Percentiles rank a stretch among this genome's conserved stretches.
These are phyloP conservation scores for Dipodomys spectabilis DNA, from an alignment of 2,113 vertebrate genomes.

Conservation along the genomic window DNA sequence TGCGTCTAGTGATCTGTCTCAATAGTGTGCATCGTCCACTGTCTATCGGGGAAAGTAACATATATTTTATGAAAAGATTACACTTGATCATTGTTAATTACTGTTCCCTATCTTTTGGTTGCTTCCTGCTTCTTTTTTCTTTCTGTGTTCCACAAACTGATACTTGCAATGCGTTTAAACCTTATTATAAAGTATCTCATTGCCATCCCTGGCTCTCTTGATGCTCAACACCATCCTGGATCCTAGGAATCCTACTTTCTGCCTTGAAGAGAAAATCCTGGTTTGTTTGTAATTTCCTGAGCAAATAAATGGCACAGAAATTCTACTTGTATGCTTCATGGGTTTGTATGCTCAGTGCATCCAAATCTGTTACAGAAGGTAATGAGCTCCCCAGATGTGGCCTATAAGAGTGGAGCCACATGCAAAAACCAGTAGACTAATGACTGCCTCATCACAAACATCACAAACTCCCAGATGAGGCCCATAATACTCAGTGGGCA, in stretches of 20 bases:
- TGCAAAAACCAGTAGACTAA: conserved; percentile 46
- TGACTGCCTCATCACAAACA: neutral
- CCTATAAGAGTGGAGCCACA: neutral
- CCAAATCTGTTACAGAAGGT: conserved; percentile 42
- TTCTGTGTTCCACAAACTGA: neutral
- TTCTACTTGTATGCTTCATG: neutral
- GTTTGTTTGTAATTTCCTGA: neutral
- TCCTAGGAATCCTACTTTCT: neutral
- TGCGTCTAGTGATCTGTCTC: neutral
- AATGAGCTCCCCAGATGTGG: conserved; percentile 52
- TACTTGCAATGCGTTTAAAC: neutral
- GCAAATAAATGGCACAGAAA: neutral
- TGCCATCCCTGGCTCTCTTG: neutral
- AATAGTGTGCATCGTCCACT: neutral
- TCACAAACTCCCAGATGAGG: neutral
- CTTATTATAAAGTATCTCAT: neutral
- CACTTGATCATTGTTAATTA: neutral
- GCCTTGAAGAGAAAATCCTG: neutral
- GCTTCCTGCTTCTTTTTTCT: neutral
- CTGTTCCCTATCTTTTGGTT: neutral
- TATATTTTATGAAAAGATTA: neutral
- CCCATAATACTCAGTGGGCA: conserved; percentile 7
- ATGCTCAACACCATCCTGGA: neutral
- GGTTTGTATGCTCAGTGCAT: neutral
- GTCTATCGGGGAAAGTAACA: neutral